Conservation (phyloP, 2,113 vertebrate genomes). For the Bettongia penicillata region DNA sequence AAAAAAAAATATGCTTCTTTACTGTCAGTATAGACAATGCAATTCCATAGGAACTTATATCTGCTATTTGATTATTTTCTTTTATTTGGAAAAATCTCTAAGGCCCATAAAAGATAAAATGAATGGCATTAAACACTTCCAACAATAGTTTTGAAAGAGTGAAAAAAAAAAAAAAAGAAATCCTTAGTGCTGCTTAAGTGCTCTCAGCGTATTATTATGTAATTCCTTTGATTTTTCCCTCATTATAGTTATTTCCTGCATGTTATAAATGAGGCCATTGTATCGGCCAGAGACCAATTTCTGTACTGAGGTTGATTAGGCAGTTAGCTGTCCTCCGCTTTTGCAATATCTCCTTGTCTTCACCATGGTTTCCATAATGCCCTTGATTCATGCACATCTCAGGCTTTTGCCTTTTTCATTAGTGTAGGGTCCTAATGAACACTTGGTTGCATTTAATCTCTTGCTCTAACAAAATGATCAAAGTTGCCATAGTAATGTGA, state of each 20-base stretch:
- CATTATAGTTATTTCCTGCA: conserved; percentile 57
- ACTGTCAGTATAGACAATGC: neutral
- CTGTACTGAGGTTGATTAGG: conserved; percentile 66
- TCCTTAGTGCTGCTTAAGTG: conserved; percentile 42
- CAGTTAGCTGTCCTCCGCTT: conserved; percentile 31
- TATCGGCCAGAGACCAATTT: conserved; percentile 64
- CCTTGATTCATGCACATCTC: conserved; percentile 53
- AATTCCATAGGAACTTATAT: neutral
- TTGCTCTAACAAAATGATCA: conserved; percentile 48
- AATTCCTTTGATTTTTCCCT: conserved; percentile 59
- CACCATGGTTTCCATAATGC: neutral
- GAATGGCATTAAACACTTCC: conserved; percentile 52
- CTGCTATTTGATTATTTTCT: conserved; percentile 48
- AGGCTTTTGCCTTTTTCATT: conserved; percentile 62
- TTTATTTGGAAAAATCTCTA: conserved; percentile 26
- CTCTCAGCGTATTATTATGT: conserved; percentile 41
- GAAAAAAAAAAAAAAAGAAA: conserved; percentile 44
- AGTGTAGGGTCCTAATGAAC: conserved; percentile 48
- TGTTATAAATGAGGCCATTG: conserved; percentile 60
- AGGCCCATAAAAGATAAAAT: neutral
- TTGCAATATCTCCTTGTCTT: conserved; percentile 18
- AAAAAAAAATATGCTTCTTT: neutral
- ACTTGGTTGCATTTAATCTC: conserved; percentile 68
- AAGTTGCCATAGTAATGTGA: conserved; percentile 54
- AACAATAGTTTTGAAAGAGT: conserved; percentile 45